These are phyloP conservation scores for Eledone cirrhosa DNA, from an alignment of 2,888 invertebrate genomes.

Conservation along the genomic window DNA sequence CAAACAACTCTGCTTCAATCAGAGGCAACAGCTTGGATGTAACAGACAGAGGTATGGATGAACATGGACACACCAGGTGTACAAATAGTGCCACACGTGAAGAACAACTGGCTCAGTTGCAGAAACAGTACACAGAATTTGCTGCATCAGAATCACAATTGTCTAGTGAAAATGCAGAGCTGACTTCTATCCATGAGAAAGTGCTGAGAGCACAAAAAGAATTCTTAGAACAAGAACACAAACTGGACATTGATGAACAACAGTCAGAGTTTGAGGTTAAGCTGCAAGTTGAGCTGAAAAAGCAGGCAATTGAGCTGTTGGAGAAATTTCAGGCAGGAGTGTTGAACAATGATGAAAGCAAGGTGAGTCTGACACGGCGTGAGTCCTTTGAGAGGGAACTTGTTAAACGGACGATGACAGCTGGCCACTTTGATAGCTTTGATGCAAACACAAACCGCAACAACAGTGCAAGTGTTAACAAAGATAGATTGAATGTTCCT, in stretches of 20 bases:
- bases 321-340: slow-evolving; percentile 33
- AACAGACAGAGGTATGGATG: neutral
- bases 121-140: slow-evolving; percentile 31
- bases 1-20: too few species aligned
- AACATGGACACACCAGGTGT: neutral
- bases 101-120: slow-evolving; percentile 36
- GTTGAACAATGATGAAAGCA: neutral
- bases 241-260: slow-evolving; percentile 47
- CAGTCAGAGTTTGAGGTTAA: slow-evolving; percentile 55
- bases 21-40: too few species aligned
- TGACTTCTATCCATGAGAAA: slow-evolving; percentile 36
- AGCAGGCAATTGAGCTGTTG: slow-evolving; percentile 48
- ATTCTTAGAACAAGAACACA: slow-evolving; percentile 52
- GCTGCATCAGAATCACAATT: slow-evolving; percentile 32
- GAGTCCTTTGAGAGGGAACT: neutral
- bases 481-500: neutral
- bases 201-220: slow-evolving; percentile 44
- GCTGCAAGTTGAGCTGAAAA: slow-evolving; percentile 52
- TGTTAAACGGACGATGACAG: slow-evolving; percentile 10
- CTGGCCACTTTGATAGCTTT: neutral
- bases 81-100: slow-evolving; percentile 15
- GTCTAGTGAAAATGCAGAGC: slow-evolving; percentile 37
- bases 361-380: slow-evolving; percentile 23
- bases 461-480: neutral
- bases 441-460: neutral